A percentile compares a stretch with the other conserved stretches of the same genome.
These are phyloP conservation scores for Tetragnatha versicolor DNA, from an alignment of 1,140 invertebrate genomes.

Conservation along the genomic window DNA sequence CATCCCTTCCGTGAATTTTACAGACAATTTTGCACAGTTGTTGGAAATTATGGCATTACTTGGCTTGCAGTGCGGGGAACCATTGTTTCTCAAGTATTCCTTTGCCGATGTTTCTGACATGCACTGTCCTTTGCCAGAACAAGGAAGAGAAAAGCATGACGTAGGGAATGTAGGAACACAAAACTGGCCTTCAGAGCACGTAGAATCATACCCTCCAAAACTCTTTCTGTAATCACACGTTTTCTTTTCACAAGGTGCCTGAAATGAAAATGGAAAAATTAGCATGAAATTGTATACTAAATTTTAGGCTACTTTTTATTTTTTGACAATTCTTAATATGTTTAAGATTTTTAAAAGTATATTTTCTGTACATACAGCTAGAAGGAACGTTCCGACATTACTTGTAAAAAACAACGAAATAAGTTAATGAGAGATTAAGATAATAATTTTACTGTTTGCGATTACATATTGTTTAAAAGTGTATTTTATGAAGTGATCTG, in stretches of 20 bases:
- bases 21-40: slow-evolving; percentile 77
- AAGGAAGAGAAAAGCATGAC: slow-evolving; percentile 78
- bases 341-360: neutral
- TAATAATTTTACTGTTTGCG: too few relatives aligned
- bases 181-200: slow-evolving; percentile 60
- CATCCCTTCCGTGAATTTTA: slow-evolving; percentile 73
- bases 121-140: slow-evolving; percentile 82
- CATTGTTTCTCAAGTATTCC: slow-evolving; percentile 76
- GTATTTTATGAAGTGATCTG: too few relatives aligned
- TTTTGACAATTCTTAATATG: neutral
- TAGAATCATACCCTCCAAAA: neutral
- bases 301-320: neutral
- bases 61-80: slow-evolving; percentile 80
- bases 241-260: slow-evolving; percentile 62
- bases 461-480: too few relatives aligned
- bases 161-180: slow-evolving; percentile 61
- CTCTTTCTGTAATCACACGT: neutral
- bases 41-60: slow-evolving; percentile 73
- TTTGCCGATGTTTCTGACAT: slow-evolving; percentile 76
- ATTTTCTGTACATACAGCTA: too few relatives aligned
- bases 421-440: too few relatives aligned
- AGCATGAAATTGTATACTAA: neutral
- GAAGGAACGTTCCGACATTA: too few relatives aligned
- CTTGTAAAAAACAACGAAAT: too few relatives aligned
- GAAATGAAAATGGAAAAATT: neutral